Base-by-base conservation (phyloP, 2,797 vertebrate species). In the Paramormyrops hopkinsi region DNA sequence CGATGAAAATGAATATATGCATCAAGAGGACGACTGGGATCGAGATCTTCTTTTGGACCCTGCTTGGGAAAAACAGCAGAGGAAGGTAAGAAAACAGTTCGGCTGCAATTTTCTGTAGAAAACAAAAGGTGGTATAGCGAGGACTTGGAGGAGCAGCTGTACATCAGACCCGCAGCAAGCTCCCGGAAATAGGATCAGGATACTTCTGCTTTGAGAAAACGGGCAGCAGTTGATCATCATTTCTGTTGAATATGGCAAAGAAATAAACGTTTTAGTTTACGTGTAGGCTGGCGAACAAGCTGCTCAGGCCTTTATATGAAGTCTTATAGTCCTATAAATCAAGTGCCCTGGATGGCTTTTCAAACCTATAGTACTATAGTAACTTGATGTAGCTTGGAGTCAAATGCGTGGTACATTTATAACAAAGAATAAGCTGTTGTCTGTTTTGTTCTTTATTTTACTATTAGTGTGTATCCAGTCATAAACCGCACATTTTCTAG, bases 21-120 rank as follows among this genome's bases (percentile, higher is more conserved):
- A 94, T 7, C 97, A 96, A 29, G 97, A 97, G 91, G 97, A 98
- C 29, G 97, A 97, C 94, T 98, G 97, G 97, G 97, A 98, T 89
- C 95, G 97, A 90, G 97, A 98, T 90, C 89, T 98, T n/a, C 97
- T 98, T 50, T 90, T 98, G 94, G 97, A 98, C 92, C 97, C 97
- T 41, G 97, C 97, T 65, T 98, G 97, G 97, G 97, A 98, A 92
- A 98, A 98, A 94, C 97, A 98, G 94, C 97, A 98, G 95, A 94
- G 97, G 90, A 98, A 98, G 97, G 96, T 96, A 93, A 92, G 94
- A 89, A 53, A 46, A 37, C 29, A 1, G 7, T 4, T 37, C 11
- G 12, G 8, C 46, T 50, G 82, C 4, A 73, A 37, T 73, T 73
- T 73, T 37, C 33, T 2, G 12, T 73, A 37, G 29, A n/a, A 54